Base-by-base conservation (phyloP, 2,113 vertebrate genomes). In the Xerus inauris region DNA sequence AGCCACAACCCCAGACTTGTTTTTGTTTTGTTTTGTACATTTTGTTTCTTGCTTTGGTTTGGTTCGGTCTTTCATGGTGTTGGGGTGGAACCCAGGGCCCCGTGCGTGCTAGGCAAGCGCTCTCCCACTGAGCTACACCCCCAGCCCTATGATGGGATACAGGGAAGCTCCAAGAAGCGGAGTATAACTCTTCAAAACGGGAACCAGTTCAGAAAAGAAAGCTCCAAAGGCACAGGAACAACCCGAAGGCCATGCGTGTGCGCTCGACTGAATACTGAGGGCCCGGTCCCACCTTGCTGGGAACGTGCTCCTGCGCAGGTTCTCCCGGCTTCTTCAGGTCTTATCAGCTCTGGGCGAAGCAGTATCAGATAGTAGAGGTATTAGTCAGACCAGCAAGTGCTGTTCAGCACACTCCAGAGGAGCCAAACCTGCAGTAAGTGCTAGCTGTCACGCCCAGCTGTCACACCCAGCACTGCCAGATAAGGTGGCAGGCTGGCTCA, bases 281-380 rank as follows among this genome's bases (percentile, higher is more conserved):
- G 17, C 13, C 19, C 3, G 6, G 65, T 3, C 0, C 10, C 54
- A 45, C 12, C 10, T 42, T 11, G 30, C 26, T 64, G 62, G 71
- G 3, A 38, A 86, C 59, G 5, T 96, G 96, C 2, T 94, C 95
- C 0, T 97, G 85, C 49, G 97, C 97, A n/a, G 98, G n/a, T n/a
- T 98, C 24, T 96, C 75, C n/a, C 96, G 97, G 97, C 97, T 35
- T 2, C 94, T 17, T 30, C 96, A 94, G 1, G 96, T 22, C 28
- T 69, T 30, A 49, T 59, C 40, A 80, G 14, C 79, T 42, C 5
- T 0, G 54, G 19, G 73, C 64, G 0, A 93, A 47, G 6, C 97
- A 98, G 98, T 47, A 97, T 28, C 65, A 98, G 98, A 91, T 97
- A 98, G 81, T 92, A 17, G 12, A 98, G 88, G 4, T 97, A 98